A percentile compares a stretch with the other conserved stretches of the same genome.
Evolutionary conservation across 2,888 invertebrate genomes (phyloP).

Genomic region (Sylvicola fuscatus): DNA sequence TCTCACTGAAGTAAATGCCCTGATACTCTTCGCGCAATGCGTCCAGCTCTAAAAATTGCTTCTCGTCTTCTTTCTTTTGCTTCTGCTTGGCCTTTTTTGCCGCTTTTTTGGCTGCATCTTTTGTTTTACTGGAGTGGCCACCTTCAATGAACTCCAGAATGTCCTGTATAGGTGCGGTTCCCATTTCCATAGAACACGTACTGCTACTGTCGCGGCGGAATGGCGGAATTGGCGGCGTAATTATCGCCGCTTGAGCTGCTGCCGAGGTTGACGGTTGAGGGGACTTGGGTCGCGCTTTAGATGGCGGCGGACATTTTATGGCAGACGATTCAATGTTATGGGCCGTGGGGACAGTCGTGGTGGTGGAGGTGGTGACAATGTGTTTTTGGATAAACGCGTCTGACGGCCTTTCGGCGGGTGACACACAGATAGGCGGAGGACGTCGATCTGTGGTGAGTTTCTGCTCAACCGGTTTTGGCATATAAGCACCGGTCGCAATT

Average conservation of each 20-base stretch:
- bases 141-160: conserved; percentile 5
- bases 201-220: too few species aligned
- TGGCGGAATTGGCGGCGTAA: background rate
- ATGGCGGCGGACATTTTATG: too few species aligned
- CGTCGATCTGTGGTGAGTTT: too few species aligned
- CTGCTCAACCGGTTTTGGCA: too few species aligned
- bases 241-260: conserved; percentile 2
- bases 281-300: conserved; percentile 5
- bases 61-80: conserved; percentile 22
- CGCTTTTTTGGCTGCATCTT: conserved; percentile 16
- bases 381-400: too few species aligned
- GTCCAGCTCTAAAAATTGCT: conserved; percentile 20
- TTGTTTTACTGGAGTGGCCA: background rate
- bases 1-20: conserved; percentile 23
- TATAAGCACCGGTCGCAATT: background rate
- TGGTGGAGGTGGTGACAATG: too few species aligned
- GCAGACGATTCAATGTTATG: too few species aligned
- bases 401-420: too few species aligned
- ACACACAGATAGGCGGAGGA: too few species aligned
- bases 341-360: too few species aligned
- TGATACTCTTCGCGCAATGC: conserved; percentile 20
- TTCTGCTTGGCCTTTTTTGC: conserved; percentile 25
- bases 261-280: conserved; percentile 6
- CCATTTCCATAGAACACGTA: background rate
- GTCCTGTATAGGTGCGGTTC: background rate